Conservation (phyloP, 2,888 invertebrate species). For the Amblyjoppa fuscipennis region DNA sequence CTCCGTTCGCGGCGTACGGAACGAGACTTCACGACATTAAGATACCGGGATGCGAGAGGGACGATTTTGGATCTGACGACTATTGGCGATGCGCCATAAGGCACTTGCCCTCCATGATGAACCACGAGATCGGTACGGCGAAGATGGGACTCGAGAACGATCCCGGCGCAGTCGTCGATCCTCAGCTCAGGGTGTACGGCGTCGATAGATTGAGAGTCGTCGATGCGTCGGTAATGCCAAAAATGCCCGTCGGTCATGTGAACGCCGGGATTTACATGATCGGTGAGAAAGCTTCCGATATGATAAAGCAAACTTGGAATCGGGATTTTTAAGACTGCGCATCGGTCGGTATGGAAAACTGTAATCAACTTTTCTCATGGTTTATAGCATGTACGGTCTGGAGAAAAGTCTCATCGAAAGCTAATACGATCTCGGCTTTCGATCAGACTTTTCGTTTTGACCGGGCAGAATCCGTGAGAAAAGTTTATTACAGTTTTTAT, state of each 20-base stretch:
- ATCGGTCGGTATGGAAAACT: not conserved
- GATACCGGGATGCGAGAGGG: conserved; percentile 87
- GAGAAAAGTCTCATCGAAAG: no score
- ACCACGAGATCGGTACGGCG: conserved; percentile 88
- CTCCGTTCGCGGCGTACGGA: conserved; percentile 85
- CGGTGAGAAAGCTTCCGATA: conserved; percentile 88
- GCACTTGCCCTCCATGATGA: conserved; percentile 88
- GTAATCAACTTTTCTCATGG: not conserved
- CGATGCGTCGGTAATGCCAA: conserved; percentile 88
- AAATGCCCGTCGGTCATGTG: conserved; percentile 87
- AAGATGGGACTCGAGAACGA: conserved; percentile 87
- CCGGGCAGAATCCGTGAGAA: no score
- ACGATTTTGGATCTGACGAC: conserved; percentile 86
- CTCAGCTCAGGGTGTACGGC: conserved; percentile 86
- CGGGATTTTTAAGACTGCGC: not conserved
- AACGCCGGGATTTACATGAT: conserved; percentile 88
- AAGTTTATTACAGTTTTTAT: no score
- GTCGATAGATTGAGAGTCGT: conserved; percentile 86
- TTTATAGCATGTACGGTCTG: no score
- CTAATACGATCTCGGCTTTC: no score
- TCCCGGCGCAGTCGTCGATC: conserved; percentile 87
- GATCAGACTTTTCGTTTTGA: no score
- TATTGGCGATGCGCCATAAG: conserved; percentile 90
- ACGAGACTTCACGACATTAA: conserved; percentile 83
- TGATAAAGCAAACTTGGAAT: conserved; percentile 86